A percentile compares a stretch with the other conserved stretches of the same genome.
Conservation (phyloP, 2,797 vertebrate genomes). For the Pantherophis vulpinus region DNA sequence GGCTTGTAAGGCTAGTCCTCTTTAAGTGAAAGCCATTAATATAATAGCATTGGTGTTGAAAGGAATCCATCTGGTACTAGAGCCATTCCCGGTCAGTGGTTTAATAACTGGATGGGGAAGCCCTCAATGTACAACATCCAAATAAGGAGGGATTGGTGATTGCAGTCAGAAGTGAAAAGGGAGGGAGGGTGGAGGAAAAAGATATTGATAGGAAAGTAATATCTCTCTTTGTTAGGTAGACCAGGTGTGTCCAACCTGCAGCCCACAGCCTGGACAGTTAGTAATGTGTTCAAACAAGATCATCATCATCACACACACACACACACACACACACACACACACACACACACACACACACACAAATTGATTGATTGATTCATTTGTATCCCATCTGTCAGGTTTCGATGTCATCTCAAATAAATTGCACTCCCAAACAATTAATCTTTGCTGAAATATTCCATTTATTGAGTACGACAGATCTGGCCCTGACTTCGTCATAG, state of each 20-base stretch:
- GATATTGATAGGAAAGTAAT: not conserved
- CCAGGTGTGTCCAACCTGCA: not conserved
- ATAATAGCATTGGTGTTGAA: slow-evolving; percentile 76
- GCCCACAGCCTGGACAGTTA: not conserved
- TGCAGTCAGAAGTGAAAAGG: slow-evolving; percentile 37
- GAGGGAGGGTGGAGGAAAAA: not conserved
- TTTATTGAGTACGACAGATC: too few species aligned
- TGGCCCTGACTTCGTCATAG: too few species aligned
- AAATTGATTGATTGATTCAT: too few species aligned
- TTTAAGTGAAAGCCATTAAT: slow-evolving; percentile 84
- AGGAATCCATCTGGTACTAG: slow-evolving; percentile 71
- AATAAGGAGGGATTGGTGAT: slow-evolving; percentile 64
- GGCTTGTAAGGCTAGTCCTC: slow-evolving; percentile 75
- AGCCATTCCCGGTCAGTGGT: slow-evolving; percentile 70
- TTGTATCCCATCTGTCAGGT: not conserved
- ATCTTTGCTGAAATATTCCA: too few species aligned
- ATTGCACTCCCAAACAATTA: too few species aligned
- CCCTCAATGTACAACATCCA: slow-evolving; percentile 61
- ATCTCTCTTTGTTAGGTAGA: not conserved
- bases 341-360: not conserved
- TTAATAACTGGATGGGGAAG: slow-evolving; percentile 73
- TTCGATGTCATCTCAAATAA: too few species aligned
- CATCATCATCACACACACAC: not conserved
- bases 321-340: not conserved
- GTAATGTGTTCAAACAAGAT: not conserved